These are phyloP conservation scores for Bombus waltoni DNA, from an alignment of 1,140 invertebrate genomes.

Conservation along the genomic window DNA sequence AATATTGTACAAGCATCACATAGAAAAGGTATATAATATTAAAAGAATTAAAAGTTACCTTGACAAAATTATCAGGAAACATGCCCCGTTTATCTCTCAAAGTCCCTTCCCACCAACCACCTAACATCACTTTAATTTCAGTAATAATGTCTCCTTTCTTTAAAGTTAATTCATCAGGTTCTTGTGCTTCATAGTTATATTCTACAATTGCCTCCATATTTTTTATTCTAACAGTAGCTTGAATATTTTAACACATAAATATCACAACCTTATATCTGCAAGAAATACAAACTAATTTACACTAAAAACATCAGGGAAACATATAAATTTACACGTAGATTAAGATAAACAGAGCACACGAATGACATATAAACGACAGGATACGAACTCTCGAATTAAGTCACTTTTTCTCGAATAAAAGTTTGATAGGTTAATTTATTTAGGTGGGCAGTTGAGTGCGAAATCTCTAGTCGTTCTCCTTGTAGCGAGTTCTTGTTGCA, in stretches of 20 bases:
- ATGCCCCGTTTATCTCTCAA: constrained; percentile 94
- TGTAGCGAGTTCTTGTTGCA: background rate
- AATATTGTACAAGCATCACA: background rate
- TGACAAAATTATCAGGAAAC: constrained; percentile 99
- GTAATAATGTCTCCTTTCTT: constrained; percentile 95
- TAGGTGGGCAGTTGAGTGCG: background rate
- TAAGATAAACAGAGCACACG: background rate
- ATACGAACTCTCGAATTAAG: background rate
- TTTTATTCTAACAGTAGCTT: constrained; percentile 18
- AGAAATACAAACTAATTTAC: background rate
- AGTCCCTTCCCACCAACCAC: constrained; percentile 99
- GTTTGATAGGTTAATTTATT: constrained; percentile 3
- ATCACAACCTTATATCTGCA: constrained; percentile 46
- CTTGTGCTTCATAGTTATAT: constrained; percentile 91
- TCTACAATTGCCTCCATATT: constrained; percentile 90
- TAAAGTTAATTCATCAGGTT: constrained; percentile 92
- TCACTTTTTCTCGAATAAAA: constrained; percentile 1
- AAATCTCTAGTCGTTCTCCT: constrained; percentile 16
- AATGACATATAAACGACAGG: constrained; percentile 2
- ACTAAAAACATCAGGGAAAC: background rate
- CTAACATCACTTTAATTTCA: constrained; percentile 91
- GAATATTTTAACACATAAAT: constrained; percentile 36
- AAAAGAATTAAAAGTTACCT: constrained; percentile 79
- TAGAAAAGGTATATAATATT: background rate
- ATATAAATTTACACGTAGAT: background rate